phyloP scores from a whole-genome alignment of 2,888 invertebrate species.

The Plagodis pulveraria region DNA sequence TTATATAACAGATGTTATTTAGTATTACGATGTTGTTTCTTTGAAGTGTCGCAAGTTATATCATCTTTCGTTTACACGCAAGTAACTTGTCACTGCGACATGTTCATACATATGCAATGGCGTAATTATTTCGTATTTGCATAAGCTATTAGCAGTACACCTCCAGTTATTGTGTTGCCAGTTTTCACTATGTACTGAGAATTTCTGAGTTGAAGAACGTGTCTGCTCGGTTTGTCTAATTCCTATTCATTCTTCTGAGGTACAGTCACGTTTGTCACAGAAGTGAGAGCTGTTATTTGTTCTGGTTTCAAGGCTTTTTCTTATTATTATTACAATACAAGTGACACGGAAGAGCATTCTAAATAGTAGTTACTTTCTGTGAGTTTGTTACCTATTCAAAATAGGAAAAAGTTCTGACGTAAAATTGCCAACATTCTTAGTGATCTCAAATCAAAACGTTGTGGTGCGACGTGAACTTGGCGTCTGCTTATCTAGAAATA shows the following conservation, averaged over 20 bases:
- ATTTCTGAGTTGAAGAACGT: slow-evolving; percentile 10
- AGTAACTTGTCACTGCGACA: slow-evolving; percentile 21
- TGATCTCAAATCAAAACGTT: no score
- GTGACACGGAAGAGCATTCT: no score
- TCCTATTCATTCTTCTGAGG: slow-evolving; percentile 1
- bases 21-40: slow-evolving; percentile 26
- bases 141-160: slow-evolving; percentile 25
- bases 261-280: neutral
- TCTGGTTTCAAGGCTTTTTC: slow-evolving; percentile 5
- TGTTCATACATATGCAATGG: slow-evolving; percentile 26
- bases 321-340: no score
- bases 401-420: no score
- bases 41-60: slow-evolving; percentile 29
- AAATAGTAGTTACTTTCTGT: no score
- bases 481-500: no score
- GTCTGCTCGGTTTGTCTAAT: slow-evolving; percentile 8
- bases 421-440: no score
- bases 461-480: no score
- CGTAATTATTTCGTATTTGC: slow-evolving; percentile 29
- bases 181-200: slow-evolving; percentile 9
- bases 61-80: slow-evolving; percentile 27
- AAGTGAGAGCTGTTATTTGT: slow-evolving; percentile 1
- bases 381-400: no score
- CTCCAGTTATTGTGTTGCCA: slow-evolving; percentile 13
- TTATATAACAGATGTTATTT: slow-evolving; percentile 22